Evolutionary conservation across 2,113 vertebrate genomes (phyloP).

Genomic region (Phyllostomus discolor): DNA sequence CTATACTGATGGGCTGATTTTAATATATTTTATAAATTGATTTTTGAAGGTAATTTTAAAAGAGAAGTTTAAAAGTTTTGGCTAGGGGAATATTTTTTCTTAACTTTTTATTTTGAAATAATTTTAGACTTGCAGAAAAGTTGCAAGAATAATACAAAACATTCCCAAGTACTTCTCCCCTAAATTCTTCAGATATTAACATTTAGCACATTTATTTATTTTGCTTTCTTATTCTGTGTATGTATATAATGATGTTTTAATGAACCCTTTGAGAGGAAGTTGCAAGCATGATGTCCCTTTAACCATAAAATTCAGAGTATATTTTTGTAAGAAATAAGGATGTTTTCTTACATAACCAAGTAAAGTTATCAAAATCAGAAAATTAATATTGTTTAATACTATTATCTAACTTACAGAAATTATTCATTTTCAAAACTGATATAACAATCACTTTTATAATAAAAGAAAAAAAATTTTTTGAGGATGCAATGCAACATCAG

Average conservation of each 20-base stretch:
- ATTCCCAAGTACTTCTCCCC: not conserved
- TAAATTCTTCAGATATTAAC: not conserved
- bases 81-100: not conserved
- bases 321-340: not conserved
- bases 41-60: slow-evolving; percentile 17
- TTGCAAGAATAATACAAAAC: slow-evolving; percentile 10
- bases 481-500: not conserved
- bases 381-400: not conserved
- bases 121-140: slow-evolving; percentile 24
- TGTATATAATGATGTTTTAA: not conserved
- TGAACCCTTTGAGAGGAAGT: not conserved
- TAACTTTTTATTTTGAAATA: slow-evolving; percentile 25
- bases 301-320: not conserved
- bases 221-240: not conserved
- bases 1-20: slow-evolving; percentile 3
- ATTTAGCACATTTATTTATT: not conserved
- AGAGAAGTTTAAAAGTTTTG: slow-evolving; percentile 27
- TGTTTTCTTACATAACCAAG: not conserved
- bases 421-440: not conserved
- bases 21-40: not conserved
- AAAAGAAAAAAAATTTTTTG: not conserved
- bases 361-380: not conserved
- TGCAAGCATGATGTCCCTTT: not conserved
- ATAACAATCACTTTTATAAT: not conserved
- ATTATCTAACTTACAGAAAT: not conserved